Evolutionary conservation across 2,888 invertebrate species (phyloP), one percentile per base, ranked within the genome.

Genomic region (Apamea anceps): DNA sequence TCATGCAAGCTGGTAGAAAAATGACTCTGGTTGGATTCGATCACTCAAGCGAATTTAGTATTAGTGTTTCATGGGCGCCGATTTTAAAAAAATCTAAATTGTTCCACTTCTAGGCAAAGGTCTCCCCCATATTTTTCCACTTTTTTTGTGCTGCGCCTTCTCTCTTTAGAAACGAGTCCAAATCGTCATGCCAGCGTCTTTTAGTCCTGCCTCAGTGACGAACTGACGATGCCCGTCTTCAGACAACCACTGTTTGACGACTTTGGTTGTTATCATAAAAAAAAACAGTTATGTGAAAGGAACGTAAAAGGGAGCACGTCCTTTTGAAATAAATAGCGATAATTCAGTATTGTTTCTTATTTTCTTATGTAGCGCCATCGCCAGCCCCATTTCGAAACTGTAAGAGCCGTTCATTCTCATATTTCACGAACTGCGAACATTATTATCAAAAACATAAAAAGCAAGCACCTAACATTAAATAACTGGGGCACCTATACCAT

Each of bases 401-500:
- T 15, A 28, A 7, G 28, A 32, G 54, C n/a, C 15, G 18, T 37
- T 13, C 7, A 13, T 45, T 54, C 28, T 18, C 28, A 25, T 25
- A 42, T 68, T 32, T 42, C 32, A 8, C 21, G 28, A 62, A 62
- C 21, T 51, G 32, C 54, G 12, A n/a, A 80, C 28, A 57, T 66
- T 81, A 51, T 42, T 66, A 73, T 1, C 54, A 28, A 48, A 65
- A 32, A 65, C 42, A 65, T 57, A 37, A 71, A 70, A 48, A 62
- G n/a, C 32, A 66, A 84, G 60, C 25, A 37, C 25, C 13, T 42
- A 48, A 71, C 71, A 66, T 60, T 18, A 42, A 78, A 51, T 42
- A 51, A 32, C 66, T 79, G 28, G 28, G 15, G 48, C 60, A 25
- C 25, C 13, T 51, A 60, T n/a, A 28, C 66, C 10, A 42, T 60